Evolutionary conservation across 2,797 vertebrate genomes (phyloP).

Genomic region (Carcharodon carcharias): DNA sequence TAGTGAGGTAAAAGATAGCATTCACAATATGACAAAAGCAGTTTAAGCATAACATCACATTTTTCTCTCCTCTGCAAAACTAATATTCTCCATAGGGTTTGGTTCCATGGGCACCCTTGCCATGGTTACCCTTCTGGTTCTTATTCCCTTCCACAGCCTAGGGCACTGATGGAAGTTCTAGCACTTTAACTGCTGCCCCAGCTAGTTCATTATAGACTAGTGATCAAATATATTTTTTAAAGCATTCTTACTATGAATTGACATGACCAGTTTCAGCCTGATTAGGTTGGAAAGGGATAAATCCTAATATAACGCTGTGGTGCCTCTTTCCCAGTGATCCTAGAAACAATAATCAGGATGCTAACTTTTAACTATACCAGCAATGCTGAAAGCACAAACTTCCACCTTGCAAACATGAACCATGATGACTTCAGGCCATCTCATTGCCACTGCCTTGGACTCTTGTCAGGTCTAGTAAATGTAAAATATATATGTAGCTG

Average conservation of each 20-base stretch:
- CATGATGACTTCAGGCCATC: neutral
- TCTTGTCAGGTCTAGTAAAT: neutral
- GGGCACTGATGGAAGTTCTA: neutral
- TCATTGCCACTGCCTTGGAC: neutral
- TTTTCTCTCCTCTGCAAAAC: neutral
- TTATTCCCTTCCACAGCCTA: neutral
- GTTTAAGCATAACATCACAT: neutral
- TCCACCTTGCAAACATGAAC: too few species aligned
- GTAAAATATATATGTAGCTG: neutral
- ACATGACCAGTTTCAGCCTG: neutral
- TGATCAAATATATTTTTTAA: neutral
- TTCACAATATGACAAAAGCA: neutral
- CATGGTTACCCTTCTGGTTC: neutral
- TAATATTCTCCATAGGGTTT: neutral
- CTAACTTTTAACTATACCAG: too few species aligned
- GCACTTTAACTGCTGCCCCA: neutral
- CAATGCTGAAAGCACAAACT: too few species aligned
- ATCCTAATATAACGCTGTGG: neutral
- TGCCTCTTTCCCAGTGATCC: neutral
- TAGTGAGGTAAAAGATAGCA: neutral
- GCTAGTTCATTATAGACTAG: neutral
- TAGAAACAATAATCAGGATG: neutral
- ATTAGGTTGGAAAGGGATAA: neutral
- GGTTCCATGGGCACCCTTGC: neutral
- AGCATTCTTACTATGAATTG: neutral